Percentiles rank a stretch among this genome's conserved stretches.
These are phyloP conservation scores for Dunckerocampus dactyliophorus DNA, from an alignment of 2,113 vertebrate species.

Conservation along the genomic window DNA sequence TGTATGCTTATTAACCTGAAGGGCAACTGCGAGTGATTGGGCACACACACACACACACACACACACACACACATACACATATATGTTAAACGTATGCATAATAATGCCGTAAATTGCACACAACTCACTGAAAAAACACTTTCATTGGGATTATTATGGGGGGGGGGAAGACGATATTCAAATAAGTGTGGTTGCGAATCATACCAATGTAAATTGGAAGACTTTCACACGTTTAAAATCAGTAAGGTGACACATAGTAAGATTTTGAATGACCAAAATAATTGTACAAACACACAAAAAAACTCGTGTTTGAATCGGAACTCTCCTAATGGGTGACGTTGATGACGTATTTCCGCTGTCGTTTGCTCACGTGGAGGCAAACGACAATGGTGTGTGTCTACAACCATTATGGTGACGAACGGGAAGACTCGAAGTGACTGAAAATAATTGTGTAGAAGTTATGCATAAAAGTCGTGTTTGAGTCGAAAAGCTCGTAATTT, in stretches of 20 bases:
- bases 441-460: no score
- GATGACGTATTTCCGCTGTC: conserved; percentile 5
- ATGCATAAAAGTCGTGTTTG: no score
- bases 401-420: no score
- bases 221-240: no score
- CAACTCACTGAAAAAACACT: background rate
- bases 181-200: no score
- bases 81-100: background rate
- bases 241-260: no score
- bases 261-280: background rate
- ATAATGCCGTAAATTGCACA: background rate
- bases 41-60: no score
- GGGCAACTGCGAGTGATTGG: background rate
- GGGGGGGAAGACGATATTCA: background rate
- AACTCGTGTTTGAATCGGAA: background rate
- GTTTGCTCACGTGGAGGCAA: background rate
- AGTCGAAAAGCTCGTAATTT: no score
- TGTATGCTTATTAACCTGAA: conserved; percentile 44
- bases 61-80: no score
- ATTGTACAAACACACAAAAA: background rate
- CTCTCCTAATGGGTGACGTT: background rate
- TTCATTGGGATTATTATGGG: background rate
- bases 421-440: no score
- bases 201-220: no score
- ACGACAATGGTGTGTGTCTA: no score